Conservation (phyloP, 2,113 vertebrate species). For the Nothobranchius kuhntae region DNA sequence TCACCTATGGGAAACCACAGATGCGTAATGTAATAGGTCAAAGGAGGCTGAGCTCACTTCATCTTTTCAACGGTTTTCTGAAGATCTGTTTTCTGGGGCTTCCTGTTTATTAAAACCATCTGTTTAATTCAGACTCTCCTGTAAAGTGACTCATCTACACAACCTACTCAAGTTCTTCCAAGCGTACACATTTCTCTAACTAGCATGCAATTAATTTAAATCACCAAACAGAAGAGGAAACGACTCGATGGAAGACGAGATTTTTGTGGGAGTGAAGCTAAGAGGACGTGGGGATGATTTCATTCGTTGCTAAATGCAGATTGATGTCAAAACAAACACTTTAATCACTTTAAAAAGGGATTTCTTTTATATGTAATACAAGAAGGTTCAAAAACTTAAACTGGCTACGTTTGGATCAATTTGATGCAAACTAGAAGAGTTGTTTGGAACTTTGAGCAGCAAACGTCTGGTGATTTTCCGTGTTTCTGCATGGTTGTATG, state of each 20-base stretch:
- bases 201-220: constrained; percentile 10
- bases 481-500: too few relatives aligned
- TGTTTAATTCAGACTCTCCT: constrained; percentile 40
- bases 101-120: constrained; percentile 20
- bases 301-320: neutral
- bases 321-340: too few relatives aligned
- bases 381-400: too few relatives aligned
- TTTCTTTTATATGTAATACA: too few relatives aligned
- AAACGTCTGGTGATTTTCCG: too few relatives aligned
- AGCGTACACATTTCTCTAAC: constrained; percentile 39
- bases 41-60: neutral
- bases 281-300: neutral
- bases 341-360: too few relatives aligned
- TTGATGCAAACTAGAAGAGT: too few relatives aligned
- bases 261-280: constrained; percentile 7
- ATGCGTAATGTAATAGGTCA: constrained; percentile 7
- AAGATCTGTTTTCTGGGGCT: too few relatives aligned
- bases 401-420: too few relatives aligned
- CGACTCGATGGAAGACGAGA: neutral
- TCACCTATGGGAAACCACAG: neutral
- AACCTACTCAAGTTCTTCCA: constrained; percentile 20
- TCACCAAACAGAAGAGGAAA: constrained; percentile 5
- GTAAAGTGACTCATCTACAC: constrained; percentile 43
- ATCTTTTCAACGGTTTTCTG: too few relatives aligned
- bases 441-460: too few relatives aligned